These are phyloP conservation scores for Halictus ligatus DNA, from an alignment of 2,888 invertebrate genomes.

Conservation along the genomic window DNA sequence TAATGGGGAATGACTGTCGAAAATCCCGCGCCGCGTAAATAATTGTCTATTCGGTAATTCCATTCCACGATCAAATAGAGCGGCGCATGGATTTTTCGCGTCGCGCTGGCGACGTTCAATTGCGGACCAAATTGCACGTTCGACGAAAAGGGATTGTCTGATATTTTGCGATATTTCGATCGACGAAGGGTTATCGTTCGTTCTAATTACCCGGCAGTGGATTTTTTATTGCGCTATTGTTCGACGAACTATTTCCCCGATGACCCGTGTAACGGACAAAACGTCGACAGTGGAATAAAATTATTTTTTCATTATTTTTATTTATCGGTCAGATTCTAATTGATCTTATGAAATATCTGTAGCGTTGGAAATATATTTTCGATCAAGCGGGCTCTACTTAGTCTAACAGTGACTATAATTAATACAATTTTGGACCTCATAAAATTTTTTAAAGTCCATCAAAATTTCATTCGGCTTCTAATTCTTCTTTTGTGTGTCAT, in stretches of 20 bases:
- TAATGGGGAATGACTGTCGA: slow-evolving; percentile 1
- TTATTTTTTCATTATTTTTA: neutral
- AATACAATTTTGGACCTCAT: neutral
- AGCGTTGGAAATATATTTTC: neutral
- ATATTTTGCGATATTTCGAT: neutral
- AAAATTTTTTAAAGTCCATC: neutral
- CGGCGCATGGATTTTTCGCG: neutral
- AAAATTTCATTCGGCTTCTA: neutral
- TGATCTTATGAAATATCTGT: neutral
- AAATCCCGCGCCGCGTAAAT: neutral
- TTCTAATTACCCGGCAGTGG: neutral
- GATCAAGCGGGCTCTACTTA: neutral
- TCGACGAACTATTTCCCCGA: neutral
- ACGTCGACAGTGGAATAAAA: neutral
- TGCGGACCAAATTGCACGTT: neutral
- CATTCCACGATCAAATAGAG: slow-evolving; percentile 2
- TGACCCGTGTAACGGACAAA: neutral
- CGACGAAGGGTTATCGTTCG: neutral
- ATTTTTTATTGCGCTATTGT: neutral
- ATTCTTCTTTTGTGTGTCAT: neutral
- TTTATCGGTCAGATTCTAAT: neutral
- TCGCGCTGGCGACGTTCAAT: neutral
- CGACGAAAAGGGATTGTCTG: neutral
- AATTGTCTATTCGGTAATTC: slow-evolving; percentile 2
- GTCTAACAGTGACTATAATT: neutral